Base-by-base conservation (phyloP, 1,140 invertebrate genomes). In the Psix sp. region DNA sequence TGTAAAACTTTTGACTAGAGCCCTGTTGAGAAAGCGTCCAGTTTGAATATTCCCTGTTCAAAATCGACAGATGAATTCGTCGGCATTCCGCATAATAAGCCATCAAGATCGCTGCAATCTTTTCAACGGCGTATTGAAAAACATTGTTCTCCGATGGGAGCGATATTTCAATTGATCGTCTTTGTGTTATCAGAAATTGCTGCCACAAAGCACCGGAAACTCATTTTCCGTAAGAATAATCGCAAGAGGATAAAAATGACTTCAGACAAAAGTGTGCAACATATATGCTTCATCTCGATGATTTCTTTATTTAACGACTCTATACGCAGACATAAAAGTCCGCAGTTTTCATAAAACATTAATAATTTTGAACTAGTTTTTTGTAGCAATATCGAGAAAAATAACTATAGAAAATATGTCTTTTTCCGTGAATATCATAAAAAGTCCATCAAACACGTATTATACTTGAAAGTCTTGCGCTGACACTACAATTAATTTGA, bases 41-140 rank as follows among this genome's bases (percentile, higher is more conserved):
- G 20, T 39, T 54, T 10, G 43, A 13, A 43, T 39, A 49, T 51
- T 51, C 29, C 10, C 18, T 18, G 7, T 46, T 49, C 13, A 65
- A 24, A 51, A 59, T 59, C 51, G 54, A 48, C 43, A 20, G 26
- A 51, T 48, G 52, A 66, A 66, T 54, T 63, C 33, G 9, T 49
- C 21, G 46, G 62, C 13, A 48, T 49, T 46, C 5, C 29, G 36
- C 70, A 74, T 67, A 74, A 66, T 74, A 67, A 52, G 56, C 48
- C 35, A 56, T 49, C 51, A 57, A 59, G 33, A 54, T 40, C 52
- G 40, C 20, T 36, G 33, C 42, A 52, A 43, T 59, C 54, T 59
- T 65, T 51, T 57, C 20, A 72, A 43, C 20, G 20, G n/a, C 33
- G 43, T 46, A 62, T 63, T 54, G 46, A 54, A 63, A 63, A 49